phyloP scores from a whole-genome alignment of 2,888 invertebrate genomes.

The Maniola hyperantus region DNA sequence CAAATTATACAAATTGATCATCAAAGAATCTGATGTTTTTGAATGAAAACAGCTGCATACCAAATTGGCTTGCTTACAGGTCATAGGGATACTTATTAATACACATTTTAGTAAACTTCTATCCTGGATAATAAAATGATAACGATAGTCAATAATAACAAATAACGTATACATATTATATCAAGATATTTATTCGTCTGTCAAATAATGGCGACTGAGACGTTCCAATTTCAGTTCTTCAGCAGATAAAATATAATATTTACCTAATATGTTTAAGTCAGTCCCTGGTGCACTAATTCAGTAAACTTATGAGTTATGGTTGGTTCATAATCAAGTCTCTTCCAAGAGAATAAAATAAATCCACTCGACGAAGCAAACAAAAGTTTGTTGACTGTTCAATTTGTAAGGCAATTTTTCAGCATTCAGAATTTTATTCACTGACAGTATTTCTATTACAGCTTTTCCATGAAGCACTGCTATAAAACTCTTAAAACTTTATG shows the following conservation, averaged over 20 bases:
- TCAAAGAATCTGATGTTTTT: constrained; percentile 7
- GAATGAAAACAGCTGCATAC: constrained; percentile 24
- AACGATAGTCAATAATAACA: constrained; percentile 52
- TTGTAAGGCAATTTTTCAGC: constrained; percentile 71
- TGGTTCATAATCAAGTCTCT: constrained; percentile 77
- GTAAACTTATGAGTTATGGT: constrained; percentile 65
- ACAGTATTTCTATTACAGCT: constrained; percentile 66
- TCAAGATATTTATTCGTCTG: constrained; percentile 54
- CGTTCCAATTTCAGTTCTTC: constrained; percentile 58
- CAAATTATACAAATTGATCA: no score
- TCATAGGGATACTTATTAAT: constrained; percentile 8
- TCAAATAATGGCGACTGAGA: constrained; percentile 81
- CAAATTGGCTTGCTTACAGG: constrained; percentile 3
- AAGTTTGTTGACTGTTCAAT: constrained; percentile 83
- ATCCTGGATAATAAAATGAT: constrained; percentile 36
- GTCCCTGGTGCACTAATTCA: constrained; percentile 75
- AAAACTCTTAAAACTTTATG: constrained; percentile 76
- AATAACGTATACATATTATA: constrained; percentile 48
- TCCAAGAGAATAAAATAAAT: constrained; percentile 67
- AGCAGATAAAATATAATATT: constrained; percentile 54
- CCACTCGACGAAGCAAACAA: constrained; percentile 80
- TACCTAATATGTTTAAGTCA: constrained; percentile 77
- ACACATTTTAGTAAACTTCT: constrained; percentile 1
- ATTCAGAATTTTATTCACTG: constrained; percentile 74
- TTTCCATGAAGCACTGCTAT: constrained; percentile 78